Conservation (phyloP, 2,888 invertebrate species). For the Papilio elwesi region DNA sequence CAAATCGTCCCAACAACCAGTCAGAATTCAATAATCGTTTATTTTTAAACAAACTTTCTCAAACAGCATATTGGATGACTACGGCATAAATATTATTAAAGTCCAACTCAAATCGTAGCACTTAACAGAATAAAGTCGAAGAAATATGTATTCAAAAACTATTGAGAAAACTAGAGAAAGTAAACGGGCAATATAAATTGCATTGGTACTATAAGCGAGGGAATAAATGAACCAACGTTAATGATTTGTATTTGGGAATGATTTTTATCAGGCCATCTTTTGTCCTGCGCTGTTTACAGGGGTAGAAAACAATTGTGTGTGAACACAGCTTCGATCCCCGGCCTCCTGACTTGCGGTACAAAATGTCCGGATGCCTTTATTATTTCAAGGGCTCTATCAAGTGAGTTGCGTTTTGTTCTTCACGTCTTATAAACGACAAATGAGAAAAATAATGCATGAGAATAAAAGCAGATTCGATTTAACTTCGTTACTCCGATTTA, state of each 20-base stretch:
- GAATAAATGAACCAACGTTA: constrained; percentile 49
- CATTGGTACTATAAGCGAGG: constrained; percentile 34
- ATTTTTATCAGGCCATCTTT: constrained; percentile 75
- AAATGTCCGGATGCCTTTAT: constrained; percentile 75
- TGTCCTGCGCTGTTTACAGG: constrained; percentile 61
- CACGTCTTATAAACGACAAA: constrained; percentile 58
- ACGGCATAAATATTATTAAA: neutral
- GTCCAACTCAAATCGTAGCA: constrained; percentile 4
- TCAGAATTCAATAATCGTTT: neutral
- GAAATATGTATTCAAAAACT: constrained; percentile 35
- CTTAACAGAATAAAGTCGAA: constrained; percentile 19
- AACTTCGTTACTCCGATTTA: constrained; percentile 5
- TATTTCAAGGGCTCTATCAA: constrained; percentile 72
- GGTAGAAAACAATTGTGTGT: constrained; percentile 73
- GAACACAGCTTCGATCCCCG: constrained; percentile 59
- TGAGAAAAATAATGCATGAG: constrained; percentile 38
- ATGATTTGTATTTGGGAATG: constrained; percentile 53
- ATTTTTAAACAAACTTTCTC: constrained; percentile 15
- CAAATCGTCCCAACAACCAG: neutral
- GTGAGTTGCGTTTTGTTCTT: constrained; percentile 69
- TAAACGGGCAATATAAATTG: constrained; percentile 36
- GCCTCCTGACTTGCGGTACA: constrained; percentile 56
- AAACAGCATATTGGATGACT: constrained; percentile 7
- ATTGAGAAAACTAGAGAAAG: constrained; percentile 37
- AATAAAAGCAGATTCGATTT: constrained; percentile 29